Percentiles rank a stretch among this genome's conserved stretches.
Evolutionary conservation across 2,797 vertebrate genomes (phyloP).

Genomic region (Aldrovandia affinis): DNA sequence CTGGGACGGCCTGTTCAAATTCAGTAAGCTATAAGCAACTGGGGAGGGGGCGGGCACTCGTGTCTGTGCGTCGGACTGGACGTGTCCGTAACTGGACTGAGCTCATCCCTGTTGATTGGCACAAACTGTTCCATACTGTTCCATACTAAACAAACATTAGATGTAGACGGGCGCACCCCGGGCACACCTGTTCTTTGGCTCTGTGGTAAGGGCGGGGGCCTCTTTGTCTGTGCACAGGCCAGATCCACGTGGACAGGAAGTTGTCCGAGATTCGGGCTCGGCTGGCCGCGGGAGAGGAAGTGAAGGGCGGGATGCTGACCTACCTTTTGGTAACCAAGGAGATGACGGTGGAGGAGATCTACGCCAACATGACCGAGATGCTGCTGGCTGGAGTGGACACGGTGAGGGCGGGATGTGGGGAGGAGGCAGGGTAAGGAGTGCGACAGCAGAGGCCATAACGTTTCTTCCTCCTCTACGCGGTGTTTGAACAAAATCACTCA

Average conservation of each 20-base stretch:
- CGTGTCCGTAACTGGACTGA: not conserved
- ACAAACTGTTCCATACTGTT: not conserved
- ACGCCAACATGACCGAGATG: slow-evolving; percentile 93
- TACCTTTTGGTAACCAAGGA: slow-evolving; percentile 83
- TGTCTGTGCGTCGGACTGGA: too few species aligned
- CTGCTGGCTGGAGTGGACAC: slow-evolving; percentile 92
- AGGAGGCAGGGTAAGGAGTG: not conserved
- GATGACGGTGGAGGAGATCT: slow-evolving; percentile 88
- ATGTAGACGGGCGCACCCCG: not conserved
- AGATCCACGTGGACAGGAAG: slow-evolving; percentile 84
- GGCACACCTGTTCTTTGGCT: not conserved
- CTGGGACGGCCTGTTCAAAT: slow-evolving; percentile 88
- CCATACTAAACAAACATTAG: not conserved
- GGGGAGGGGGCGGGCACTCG: too few species aligned
- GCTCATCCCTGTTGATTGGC: not conserved
- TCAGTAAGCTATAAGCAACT: too few species aligned
- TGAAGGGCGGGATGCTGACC: slow-evolving; percentile 84
- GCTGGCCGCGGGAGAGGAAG: slow-evolving; percentile 73
- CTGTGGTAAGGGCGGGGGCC: not conserved
- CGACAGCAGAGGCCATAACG: too few species aligned
- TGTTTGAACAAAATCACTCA: not conserved
- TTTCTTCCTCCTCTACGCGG: not conserved
- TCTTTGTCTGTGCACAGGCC: slow-evolving; percentile 69
- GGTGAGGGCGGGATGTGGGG: slow-evolving; percentile 54
- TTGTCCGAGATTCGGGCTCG: slow-evolving; percentile 77